Conservation (phyloP, 2,888 invertebrate species). For the Melangyna quadrimaculata region DNA sequence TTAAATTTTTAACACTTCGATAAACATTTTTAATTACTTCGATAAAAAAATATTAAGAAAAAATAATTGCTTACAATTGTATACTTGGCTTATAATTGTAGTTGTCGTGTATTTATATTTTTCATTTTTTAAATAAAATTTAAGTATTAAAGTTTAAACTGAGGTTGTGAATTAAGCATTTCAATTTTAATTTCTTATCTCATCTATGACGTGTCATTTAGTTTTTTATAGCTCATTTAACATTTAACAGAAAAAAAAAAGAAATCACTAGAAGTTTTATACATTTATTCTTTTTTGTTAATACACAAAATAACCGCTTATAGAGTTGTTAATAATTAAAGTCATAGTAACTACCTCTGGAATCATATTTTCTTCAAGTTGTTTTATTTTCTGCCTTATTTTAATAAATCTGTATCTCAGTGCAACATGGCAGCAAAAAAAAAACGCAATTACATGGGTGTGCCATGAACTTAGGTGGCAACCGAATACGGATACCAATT, state of each 20-base stretch:
- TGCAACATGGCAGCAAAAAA: slow-evolving; percentile 28
- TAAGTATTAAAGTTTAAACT: neutral
- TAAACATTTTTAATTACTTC: slow-evolving; percentile 20
- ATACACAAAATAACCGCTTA: neutral
- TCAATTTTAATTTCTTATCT: neutral
- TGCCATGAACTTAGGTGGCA: slow-evolving; percentile 69
- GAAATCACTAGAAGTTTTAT: neutral
- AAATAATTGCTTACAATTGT: neutral
- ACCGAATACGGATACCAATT: slow-evolving; percentile 71
- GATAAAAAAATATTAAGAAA: slow-evolving; percentile 2
- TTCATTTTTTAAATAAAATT: neutral
- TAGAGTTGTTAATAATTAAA: slow-evolving; percentile 56
- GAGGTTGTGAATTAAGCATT: neutral
- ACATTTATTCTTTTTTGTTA: neutral
- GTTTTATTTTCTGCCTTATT: neutral
- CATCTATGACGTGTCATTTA: slow-evolving; percentile 3
- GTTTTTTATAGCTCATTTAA: slow-evolving; percentile 2
- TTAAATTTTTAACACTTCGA: slow-evolving; percentile 27
- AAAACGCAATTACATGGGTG: slow-evolving; percentile 67
- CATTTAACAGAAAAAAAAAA: neutral
- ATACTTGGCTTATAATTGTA: neutral
- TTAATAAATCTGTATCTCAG: slow-evolving; percentile 40
- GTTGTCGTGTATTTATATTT: slow-evolving; percentile 18
- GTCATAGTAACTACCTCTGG: slow-evolving; percentile 39
- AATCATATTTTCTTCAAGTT: slow-evolving; percentile 38